Base-by-base conservation (phyloP, 2,888 invertebrate genomes). In the Pecten maximus region DNA sequence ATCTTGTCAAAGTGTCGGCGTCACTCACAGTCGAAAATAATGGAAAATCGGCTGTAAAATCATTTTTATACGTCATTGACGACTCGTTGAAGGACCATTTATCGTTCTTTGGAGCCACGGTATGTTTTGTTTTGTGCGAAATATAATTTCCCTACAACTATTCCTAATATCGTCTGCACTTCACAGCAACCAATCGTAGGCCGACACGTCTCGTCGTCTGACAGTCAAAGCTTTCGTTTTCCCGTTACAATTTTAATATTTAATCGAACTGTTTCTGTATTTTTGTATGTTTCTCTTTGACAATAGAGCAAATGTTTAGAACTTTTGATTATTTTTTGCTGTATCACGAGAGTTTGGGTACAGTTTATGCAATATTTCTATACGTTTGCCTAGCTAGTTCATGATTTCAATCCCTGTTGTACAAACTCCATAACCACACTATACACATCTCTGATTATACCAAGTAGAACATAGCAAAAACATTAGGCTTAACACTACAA, bases 11-110 rank as follows among this genome's bases (percentile, higher is more conserved):
- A 97, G 98, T 98, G 90, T 97, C 98, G 23, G 97, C 98, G 50
- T 98, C 98, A 97, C 97, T 99, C 95, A 98, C 98, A 94, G 96
- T 99, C 94, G 98, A 99, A 97, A 99, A 99, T 96, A 97, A 97
- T 94, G 98, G 98, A 90, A 98, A 98, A 96, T 97, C 98, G 93
- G 97, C 98, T 92, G 97, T 98, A 54, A 98, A 97, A 92, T 97
- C 97, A 94, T 98, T 99, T 96, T 97, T 98, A 44, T 97, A 98
- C 94, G 97, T 98, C 16, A 96, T 98, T 44, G 98, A 98, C 94
- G 97, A 98, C 23, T 96, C 97, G 12, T 97, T 97, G 92, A 97
- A 97, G 40, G 97, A 98, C 93, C 97, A 98, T 93, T 97, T 99
- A 44, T 98, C 99, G 0, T 98, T 97, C 95, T 97, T 99, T 88